Evolutionary conservation across 2,888 invertebrate genomes (phyloP), one percentile per base, ranked within the genome.

Genomic region (Pristionchus mayeri): DNA sequence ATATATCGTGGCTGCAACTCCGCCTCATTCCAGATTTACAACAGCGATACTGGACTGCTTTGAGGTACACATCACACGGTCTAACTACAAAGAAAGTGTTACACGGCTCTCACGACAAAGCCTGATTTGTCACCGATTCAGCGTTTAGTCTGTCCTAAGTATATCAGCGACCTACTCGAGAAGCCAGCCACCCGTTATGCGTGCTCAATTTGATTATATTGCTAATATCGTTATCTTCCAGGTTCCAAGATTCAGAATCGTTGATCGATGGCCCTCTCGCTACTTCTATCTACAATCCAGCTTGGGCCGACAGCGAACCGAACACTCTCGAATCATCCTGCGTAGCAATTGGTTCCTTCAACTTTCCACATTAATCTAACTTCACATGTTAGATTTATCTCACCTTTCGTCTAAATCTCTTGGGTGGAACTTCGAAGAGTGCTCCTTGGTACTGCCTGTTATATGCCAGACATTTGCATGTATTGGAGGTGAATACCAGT

Each of bases 391-490:
- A 71, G 71, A 71, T 44, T 24, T 71, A 6, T 71, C 71, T 16
- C 16, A 7, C 0, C 21, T 18, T 2, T 71, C 71, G 2, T 16
- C 71, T 11, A 40, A 44, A 21, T 0, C 4, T 11, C 76, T 37
- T 4, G 76, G 76, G 27, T 78, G 76, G 76, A 16, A 27, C 30
- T 50, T 50, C 48, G 13, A 40, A 4, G 30, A 78, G 2, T 78
- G 76, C 34, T 30, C 76, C 0, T 21, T 16, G 18, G 16, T 11
- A 18, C 76, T 78, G 16, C 76, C 50, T 18, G 50, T 50, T 18
- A 50, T 78, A 18, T 78, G 76, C 30, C 76, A 78, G 50, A 78
- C 76, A 21, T 78, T 78, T 11, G 50, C 76, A 30, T 78, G 76
- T 40, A 50, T 50, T 13, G 34, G n/a, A 18, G 40, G 44, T 75